Evolutionary conservation across 2,797 vertebrate species (phyloP), one percentile per base, ranked within the genome.

Genomic region (Clarias pachynema): DNA sequence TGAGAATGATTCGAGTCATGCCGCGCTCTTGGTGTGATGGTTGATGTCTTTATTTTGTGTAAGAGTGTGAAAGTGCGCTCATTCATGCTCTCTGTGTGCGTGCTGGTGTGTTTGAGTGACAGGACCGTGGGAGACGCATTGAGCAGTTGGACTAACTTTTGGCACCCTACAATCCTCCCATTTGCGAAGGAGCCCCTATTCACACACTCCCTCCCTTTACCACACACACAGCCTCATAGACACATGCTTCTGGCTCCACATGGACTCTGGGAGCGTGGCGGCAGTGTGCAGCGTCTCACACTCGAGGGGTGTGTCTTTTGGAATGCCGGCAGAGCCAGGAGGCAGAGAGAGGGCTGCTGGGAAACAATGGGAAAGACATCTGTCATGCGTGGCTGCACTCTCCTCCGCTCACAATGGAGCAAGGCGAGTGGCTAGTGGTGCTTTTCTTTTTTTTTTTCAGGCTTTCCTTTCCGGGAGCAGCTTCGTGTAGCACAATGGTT

Each of bases 311-410:
- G 83, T 81, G 83, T 93, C 93, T 93, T 89, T 73, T 92, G 93
- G 94, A 94, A 95, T 95, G 92, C 91, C 93, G 92, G 92, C 89
- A 88, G 78, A 90, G 91, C 93, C 92, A 92, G 93, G 93, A 94
- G 93, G 93, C 92, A 90, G 88, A 93, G 84, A 92, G 93, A 92
- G 93, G 93, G 91, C 93, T 94, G 92, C 93, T 89, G 90, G 73
- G 90, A 91, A 93, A 95, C 95, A 96, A 95, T 95, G 89, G 91
- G 88, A 87, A 83, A 93, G 94, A 94, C 95, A 96, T 96, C 95
- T 96, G 95, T 95, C 95, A 95, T 95, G 95, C 94, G 92, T 95
- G 94, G 95, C 94, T 95, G 94, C 94, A 93, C 94, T 95, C 93
- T 92, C 91, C 91, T 94, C 91, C 81, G 77, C 92, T 92, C 93